Conservation (phyloP, 2,888 invertebrate species). For the Heliothis peltigera region DNA sequence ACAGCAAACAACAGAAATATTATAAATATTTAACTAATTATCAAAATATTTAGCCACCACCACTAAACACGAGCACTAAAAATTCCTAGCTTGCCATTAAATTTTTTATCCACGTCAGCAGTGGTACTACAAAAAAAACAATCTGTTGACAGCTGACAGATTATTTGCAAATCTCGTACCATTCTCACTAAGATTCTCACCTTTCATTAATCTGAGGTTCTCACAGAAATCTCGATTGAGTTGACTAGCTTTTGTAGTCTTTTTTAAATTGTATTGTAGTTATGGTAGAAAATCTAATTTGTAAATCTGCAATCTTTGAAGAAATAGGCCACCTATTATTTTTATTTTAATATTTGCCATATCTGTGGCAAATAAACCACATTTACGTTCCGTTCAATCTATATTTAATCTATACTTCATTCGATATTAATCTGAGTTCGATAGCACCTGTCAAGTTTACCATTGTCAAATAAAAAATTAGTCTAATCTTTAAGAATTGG, state of each 20-base stretch:
- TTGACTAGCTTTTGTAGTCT: not conserved
- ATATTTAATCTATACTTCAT: no score
- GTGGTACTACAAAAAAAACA: conserved; percentile 27
- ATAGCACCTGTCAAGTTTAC: not conserved
- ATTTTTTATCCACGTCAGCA: conserved; percentile 70
- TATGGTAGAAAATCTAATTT: no score
- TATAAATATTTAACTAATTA: conserved; percentile 45
- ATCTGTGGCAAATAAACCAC: not conserved
- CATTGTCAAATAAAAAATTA: conserved; percentile 42
- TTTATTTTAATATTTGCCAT: no score
- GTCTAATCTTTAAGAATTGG: conserved; percentile 29
- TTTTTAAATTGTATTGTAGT: no score
- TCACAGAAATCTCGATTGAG: not conserved
- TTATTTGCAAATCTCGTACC: no score
- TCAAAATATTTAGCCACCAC: conserved; percentile 81
- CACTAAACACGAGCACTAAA: conserved; percentile 72
- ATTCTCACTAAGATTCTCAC: no score
- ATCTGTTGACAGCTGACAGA: conserved; percentile 33
- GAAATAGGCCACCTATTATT: no score
- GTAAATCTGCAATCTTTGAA: no score
- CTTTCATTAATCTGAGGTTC: no score
- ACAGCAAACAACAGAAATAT: conserved; percentile 38
- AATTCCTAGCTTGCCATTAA: conserved; percentile 61
- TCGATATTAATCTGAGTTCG: no score
- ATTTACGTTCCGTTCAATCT: not conserved